phyloP scores from a whole-genome alignment of 2,797 vertebrate species.

The Echeneis naucrates region DNA sequence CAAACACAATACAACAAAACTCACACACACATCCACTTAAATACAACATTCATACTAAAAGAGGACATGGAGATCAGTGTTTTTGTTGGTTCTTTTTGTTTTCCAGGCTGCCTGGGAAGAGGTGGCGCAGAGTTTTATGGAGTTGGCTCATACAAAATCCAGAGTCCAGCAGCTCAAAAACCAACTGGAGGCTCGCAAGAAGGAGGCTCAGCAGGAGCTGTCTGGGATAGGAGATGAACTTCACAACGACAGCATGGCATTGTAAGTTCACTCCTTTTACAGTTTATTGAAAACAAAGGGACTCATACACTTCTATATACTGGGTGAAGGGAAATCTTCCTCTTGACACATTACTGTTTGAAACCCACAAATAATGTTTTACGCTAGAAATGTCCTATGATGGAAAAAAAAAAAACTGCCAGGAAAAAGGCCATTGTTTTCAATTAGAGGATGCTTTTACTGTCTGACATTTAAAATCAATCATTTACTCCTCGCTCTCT shows the following conservation, averaged over 20 bases:
- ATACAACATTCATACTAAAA: background rate
- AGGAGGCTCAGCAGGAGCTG: conserved; percentile 69
- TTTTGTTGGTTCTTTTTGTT: conserved; percentile 13
- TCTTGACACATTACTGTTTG: background rate
- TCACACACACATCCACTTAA: background rate
- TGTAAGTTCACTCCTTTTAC: conserved; percentile 56
- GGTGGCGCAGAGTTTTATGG: conserved; percentile 77
- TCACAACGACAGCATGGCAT: conserved; percentile 55
- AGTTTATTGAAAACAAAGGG: conserved; percentile 6
- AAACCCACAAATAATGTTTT: background rate
- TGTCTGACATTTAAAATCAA: no score
- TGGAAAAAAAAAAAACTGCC: background rate
- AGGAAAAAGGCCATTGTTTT: no score
- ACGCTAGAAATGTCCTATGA: background rate
- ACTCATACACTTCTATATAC: background rate
- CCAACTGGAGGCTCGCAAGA: conserved; percentile 64
- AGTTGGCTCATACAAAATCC: conserved; percentile 73
- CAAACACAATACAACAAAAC: no score
- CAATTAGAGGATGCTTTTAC: no score
- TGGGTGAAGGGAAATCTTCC: background rate
- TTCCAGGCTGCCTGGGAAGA: conserved; percentile 84
- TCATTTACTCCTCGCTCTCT: no score
- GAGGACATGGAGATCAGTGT: background rate
- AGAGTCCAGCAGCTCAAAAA: conserved; percentile 67
- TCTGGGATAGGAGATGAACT: conserved; percentile 53